Percentiles rank a stretch among this genome's conserved stretches.
Conservation (phyloP, 2,113 vertebrate species). For the Saccopteryx bilineata region DNA sequence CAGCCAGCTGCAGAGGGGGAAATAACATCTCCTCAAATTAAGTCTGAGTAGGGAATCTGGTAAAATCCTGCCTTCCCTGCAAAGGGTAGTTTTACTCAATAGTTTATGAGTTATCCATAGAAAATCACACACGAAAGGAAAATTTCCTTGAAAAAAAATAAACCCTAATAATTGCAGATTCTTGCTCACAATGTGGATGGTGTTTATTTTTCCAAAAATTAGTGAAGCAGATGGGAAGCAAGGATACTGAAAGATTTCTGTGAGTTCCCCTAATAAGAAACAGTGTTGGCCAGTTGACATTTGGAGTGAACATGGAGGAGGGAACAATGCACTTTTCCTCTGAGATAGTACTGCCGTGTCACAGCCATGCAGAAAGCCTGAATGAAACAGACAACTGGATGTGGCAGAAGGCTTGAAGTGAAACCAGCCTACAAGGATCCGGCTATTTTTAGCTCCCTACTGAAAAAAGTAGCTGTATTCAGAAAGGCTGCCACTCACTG, state of each 20-base stretch:
- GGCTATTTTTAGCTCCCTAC: constrained; percentile 89
- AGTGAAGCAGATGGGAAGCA: constrained; percentile 79
- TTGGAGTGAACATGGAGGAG: constrained; percentile 78
- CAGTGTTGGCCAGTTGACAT: constrained; percentile 80
- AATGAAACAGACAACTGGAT: constrained; percentile 88
- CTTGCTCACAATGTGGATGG: constrained; percentile 72
- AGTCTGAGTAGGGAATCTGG: neutral
- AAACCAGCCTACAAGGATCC: constrained; percentile 85
- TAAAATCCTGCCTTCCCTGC: constrained; percentile 38
- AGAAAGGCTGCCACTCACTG: constrained; percentile 83
- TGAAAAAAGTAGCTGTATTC: constrained; percentile 89
- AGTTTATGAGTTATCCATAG: constrained; percentile 62
- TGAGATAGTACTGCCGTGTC: constrained; percentile 86
- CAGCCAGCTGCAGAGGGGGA: neutral
- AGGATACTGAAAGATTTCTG: constrained; percentile 77
- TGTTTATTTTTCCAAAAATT: constrained; percentile 85
- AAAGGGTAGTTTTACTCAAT: neutral
- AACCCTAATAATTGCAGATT: constrained; percentile 33
- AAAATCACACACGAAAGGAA: constrained; percentile 52
- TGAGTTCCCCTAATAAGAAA: constrained; percentile 78
- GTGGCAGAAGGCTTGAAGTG: constrained; percentile 86
- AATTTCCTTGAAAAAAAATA: constrained; percentile 43
- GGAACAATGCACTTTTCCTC: constrained; percentile 83
- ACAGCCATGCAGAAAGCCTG: constrained; percentile 85
- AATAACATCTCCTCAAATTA: neutral